phyloP scores from a whole-genome alignment of 2,113 vertebrate genomes.

The Corvus cornix region DNA sequence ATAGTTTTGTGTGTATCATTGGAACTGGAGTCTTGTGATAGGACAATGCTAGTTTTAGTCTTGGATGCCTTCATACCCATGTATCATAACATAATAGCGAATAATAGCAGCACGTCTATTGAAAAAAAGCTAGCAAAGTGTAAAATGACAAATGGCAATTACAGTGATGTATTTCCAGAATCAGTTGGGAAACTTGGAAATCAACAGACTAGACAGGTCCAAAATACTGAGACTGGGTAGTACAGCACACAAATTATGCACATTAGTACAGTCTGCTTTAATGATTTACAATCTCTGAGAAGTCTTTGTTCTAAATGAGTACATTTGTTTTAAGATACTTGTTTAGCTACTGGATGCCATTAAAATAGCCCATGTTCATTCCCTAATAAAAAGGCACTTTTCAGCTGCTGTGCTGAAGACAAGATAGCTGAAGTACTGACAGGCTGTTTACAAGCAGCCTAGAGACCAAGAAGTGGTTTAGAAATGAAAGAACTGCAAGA shows the following conservation, averaged over 20 bases:
- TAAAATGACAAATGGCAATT: neutral
- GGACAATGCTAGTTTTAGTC: neutral
- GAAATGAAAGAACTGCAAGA: neutral
- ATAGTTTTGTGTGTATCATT: neutral
- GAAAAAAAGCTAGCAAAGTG: neutral
- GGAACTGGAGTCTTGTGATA: neutral
- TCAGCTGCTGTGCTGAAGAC: neutral
- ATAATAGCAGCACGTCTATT: neutral
- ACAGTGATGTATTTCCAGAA: neutral
- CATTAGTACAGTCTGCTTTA: neutral
- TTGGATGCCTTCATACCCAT: neutral
- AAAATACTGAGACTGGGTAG: neutral
- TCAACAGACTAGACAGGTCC: neutral
- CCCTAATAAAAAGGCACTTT: neutral
- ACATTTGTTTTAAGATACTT: neutral
- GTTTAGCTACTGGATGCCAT: neutral
- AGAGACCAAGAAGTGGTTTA: neutral
- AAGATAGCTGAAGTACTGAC: neutral
- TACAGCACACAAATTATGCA: neutral
- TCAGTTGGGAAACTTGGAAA: neutral
- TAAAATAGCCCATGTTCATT: neutral
- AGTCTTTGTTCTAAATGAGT: neutral
- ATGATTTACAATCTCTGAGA: neutral
- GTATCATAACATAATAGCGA: neutral
- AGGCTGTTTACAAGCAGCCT: neutral